Evolutionary conservation across 2,113 vertebrate genomes (phyloP).

Genomic region (Felis chaus): DNA sequence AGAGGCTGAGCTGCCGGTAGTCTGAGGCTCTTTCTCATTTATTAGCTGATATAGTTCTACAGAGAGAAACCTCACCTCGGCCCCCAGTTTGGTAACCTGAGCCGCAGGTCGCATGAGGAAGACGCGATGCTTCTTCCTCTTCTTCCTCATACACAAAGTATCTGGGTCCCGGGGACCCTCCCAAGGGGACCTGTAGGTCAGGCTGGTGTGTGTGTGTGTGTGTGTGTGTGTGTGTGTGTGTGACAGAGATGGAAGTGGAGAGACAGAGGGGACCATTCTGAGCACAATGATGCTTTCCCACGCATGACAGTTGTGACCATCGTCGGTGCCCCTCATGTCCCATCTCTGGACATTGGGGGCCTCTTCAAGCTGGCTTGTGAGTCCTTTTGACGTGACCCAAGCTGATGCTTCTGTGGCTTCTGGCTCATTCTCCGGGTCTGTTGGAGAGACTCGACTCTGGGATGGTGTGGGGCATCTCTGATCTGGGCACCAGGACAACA

Average conservation of each 20-base stretch:
- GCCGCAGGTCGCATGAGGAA: not conserved
- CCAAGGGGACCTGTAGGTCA: not conserved
- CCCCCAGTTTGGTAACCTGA: not conserved
- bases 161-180: not conserved
- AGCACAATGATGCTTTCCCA: not conserved
- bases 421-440: not conserved
- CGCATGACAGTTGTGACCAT: not conserved
- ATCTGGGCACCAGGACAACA: not conserved
- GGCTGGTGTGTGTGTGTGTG: not conserved
- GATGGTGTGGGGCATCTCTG: not conserved
- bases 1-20: not conserved
- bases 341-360: not conserved
- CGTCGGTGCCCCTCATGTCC: accelerated
- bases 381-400: too few relatives aligned
- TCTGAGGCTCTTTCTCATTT: not conserved
- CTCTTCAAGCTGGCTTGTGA: not conserved
- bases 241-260: not conserved
- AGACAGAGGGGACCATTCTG: not conserved
- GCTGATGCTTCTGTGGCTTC: not conserved
- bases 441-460: not conserved
- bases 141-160: not conserved
- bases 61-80: not conserved
- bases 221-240: not conserved
- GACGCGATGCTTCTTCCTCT: not conserved
- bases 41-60: not conserved